Percentiles rank a stretch among this genome's conserved stretches.
Evolutionary conservation across 2,888 invertebrate species (phyloP).

Genomic region (Dione juno): DNA sequence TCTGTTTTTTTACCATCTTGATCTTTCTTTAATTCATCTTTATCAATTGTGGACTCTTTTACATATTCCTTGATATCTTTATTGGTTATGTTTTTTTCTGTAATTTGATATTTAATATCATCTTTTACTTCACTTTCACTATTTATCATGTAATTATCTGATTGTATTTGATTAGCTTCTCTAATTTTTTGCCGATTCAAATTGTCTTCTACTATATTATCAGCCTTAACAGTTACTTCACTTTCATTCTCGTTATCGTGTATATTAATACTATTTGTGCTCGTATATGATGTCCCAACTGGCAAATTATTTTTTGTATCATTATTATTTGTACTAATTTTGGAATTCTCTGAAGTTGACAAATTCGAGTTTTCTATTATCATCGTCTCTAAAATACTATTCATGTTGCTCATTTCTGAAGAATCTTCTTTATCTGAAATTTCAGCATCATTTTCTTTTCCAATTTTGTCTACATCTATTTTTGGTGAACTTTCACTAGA

Average conservation of each 20-base stretch:
- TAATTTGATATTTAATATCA: slow-evolving; percentile 9
- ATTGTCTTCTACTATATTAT: not conserved
- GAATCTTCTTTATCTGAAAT: slow-evolving; percentile 24
- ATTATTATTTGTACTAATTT: not conserved
- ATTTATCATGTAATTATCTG: not conserved
- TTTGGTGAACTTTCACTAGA: slow-evolving; percentile 68
- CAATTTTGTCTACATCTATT: slow-evolving; percentile 46
- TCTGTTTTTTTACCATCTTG: slow-evolving; percentile 56
- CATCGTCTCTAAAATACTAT: slow-evolving; percentile 18
- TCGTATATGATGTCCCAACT: not conserved
- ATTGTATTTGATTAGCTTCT: not conserved
- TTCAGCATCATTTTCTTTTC: slow-evolving; percentile 38
- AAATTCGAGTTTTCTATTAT: slow-evolving; percentile 8
- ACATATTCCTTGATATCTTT: slow-evolving; percentile 8
- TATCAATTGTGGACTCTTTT: slow-evolving; percentile 31
- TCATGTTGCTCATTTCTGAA: slow-evolving; percentile 15
- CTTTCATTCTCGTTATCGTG: not conserved
- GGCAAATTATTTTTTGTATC: not conserved
- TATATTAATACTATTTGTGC: not conserved
- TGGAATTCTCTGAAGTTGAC: not conserved
- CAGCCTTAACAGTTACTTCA: not conserved
- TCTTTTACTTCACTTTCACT: not conserved
- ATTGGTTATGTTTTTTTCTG: slow-evolving; percentile 17
- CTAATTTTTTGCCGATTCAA: not conserved
- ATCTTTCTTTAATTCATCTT: slow-evolving; percentile 53